Evolutionary conservation across 2,888 invertebrate species (phyloP), one percentile per base, ranked within the genome.

Genomic region (Xestia rhomboidea): DNA sequence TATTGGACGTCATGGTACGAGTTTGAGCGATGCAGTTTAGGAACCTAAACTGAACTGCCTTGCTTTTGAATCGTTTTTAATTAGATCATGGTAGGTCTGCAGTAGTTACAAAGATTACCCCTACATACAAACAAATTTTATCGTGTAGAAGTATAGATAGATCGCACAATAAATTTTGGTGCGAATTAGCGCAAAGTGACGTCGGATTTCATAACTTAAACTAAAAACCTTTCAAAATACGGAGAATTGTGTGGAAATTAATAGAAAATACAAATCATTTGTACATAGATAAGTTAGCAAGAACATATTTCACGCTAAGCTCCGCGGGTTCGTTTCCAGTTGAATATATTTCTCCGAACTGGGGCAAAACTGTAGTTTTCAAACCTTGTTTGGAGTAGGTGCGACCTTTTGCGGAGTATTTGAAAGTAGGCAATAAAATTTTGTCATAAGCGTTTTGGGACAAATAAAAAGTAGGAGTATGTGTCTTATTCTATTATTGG

Each of bases 371-470:
- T 88, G 84, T 88, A 89, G 89, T 89, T 89, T 89, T 84, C 75
- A 79, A 79, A 76, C 77, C 73, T 81, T 86, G 84, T 88, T 88
- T 88, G 86, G 80, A 83, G 82, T 84, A 84, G 81, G 82, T 87
- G 83, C 71, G 86, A 88, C 88, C 87, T 87, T 84, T 86, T 64
- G 74, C 80, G 71, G 68, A 83, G 71, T 80, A 72, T 80, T 79
- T 80, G 68, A 70, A 85, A 88, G 80, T 84, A 73, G 85, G 87
- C 87, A 88, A 88, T 88, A 88, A 88, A 87, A 88, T 85, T 81
- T 88, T 81, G 79, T 88, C 87, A 88, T 88, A 88, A 88, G 80
- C 88, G 89, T 88, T 88, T 88, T 88, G 88, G 88, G 88, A 88
- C 82, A 81, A 80, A 87, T 88, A 85, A 87, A 88, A 87, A 83